Evolutionary conservation across 1,140 invertebrate genomes (phyloP), one percentile per base, ranked within the genome.

Genomic region (Drosophila equinoxialis): DNA sequence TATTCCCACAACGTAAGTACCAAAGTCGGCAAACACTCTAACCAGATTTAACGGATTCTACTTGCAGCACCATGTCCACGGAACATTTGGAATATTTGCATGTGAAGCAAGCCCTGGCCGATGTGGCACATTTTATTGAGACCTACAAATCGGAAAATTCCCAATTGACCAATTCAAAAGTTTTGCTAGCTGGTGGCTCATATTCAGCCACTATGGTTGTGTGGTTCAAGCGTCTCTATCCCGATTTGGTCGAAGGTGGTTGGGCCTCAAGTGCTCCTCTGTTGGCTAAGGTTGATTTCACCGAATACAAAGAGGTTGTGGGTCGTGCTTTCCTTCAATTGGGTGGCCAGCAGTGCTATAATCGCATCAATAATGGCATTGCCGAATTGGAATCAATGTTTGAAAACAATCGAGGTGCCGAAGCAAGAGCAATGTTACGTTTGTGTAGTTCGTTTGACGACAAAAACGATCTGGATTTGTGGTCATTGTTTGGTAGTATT

Each of bases 131-230:
- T 70, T 95, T 96, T 58, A 94, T 96, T 51, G 77, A 93, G 70
- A 92, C 92, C 35, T 91, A 94, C 23, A 95, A 95, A 74, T 77
- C 93, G 10, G 87, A 91, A 11, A 77, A 86, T 13, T 37, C 90
- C 1, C 90, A 91, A 14, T 65, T 94, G 55, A 30, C 69, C 17
- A 77, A 91, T 39, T 90, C 90, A 0, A 90, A 90, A 57, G 90
- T 94, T 48, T 93, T 97, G 41, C 93, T 95, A 3, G 94, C 96
- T 74, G 96, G 97, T 42, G 96, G 96, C 41, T 97, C 96, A 7
- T 97, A 97, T 89, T 94, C 96, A 20, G 96, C 96, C 70, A 95
- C 94, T 23, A 93, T 97, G 91, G 95, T 96, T 30, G 95, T 95
- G 4, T 97, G 96, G 96, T 94, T 95, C 77, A 92, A 95, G 83